These are phyloP conservation scores for Corapipo altera DNA, from an alignment of 2,113 vertebrate genomes.

Conservation along the genomic window DNA sequence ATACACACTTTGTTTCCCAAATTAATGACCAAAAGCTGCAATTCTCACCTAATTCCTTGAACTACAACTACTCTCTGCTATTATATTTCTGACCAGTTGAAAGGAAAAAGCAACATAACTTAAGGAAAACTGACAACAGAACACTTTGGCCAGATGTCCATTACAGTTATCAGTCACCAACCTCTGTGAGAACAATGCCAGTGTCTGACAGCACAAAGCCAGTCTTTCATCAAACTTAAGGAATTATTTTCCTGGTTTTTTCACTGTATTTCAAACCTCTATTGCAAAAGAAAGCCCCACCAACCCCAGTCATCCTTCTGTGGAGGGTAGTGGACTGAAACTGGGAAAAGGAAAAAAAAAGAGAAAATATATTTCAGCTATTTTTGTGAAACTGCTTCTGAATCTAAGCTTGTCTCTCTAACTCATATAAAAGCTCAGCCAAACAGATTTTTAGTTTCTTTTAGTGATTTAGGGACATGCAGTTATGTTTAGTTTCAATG, in stretches of 20 bases:
- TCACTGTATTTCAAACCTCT: not conserved
- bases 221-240: not conserved
- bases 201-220: not conserved
- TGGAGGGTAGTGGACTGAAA: not conserved
- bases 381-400: not conserved
- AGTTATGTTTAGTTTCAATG: not conserved
- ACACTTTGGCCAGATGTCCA: not conserved
- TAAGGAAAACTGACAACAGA: not conserved
- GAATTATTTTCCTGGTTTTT: not conserved
- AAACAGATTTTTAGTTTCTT: not conserved
- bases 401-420: not conserved
- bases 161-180: not conserved
- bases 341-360: rapidly evolving
- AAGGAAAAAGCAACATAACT: not conserved
- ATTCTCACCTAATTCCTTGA: not conserved
- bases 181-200: not conserved
- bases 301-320: not conserved
- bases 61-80: not conserved
- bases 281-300: not conserved
- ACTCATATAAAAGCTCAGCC: not conserved
- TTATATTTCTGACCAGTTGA: not conserved
- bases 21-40: not conserved
- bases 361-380: not conserved
- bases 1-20: not conserved
- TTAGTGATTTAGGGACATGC: not conserved